phyloP scores from a whole-genome alignment of 1,140 invertebrate genomes.

The Drosophila ficusphila region DNA sequence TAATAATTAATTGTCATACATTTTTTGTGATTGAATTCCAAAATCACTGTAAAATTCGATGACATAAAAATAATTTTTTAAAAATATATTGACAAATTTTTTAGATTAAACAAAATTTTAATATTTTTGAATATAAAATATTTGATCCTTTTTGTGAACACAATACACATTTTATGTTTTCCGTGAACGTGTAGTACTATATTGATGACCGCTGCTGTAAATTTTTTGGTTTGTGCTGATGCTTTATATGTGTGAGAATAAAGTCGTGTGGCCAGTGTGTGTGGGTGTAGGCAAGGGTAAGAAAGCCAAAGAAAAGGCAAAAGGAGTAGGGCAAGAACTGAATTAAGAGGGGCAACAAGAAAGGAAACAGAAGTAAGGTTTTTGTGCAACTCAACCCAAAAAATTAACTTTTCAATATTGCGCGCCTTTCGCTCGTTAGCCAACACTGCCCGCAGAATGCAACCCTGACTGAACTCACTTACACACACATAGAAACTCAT shows the following conservation, averaged over 20 bases:
- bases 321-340: slow-evolving; percentile 17
- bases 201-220: slow-evolving; percentile 5
- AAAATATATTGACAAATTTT: too few species aligned
- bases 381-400: slow-evolving; percentile 18
- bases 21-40: too few species aligned
- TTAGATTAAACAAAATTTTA: too few species aligned
- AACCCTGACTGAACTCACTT: slow-evolving; percentile 21
- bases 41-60: too few species aligned
- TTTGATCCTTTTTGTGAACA: too few species aligned
- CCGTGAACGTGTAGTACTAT: too few species aligned
- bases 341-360: neutral
- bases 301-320: slow-evolving; percentile 29
- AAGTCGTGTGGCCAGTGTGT: slow-evolving; percentile 13
- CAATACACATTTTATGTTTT: neutral
- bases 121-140: too few species aligned
- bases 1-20: too few species aligned
- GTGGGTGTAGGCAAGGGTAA: slow-evolving; percentile 12
- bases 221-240: slow-evolving; percentile 14
- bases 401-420: slow-evolving; percentile 46
- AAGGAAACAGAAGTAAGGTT: slow-evolving; percentile 1
- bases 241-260: slow-evolving; percentile 5
- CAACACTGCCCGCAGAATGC: slow-evolving; percentile 52
- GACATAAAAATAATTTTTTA: too few species aligned
- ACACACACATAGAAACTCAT: neutral
- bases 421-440: slow-evolving; percentile 39